Conservation (phyloP, 2,888 invertebrate species). For the Dicroscelio sp. region DNA sequence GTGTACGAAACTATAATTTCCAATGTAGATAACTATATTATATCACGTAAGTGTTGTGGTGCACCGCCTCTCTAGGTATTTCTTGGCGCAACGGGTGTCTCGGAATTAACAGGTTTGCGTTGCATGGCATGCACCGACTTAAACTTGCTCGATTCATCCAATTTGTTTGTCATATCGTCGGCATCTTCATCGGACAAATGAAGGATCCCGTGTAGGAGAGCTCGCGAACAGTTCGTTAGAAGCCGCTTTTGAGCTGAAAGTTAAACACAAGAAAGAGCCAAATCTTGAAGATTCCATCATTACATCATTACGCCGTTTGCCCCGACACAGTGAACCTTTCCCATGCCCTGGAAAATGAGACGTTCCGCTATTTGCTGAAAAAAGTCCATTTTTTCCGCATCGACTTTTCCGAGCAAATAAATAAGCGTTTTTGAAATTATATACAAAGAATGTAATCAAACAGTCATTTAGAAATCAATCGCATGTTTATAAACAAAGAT, state of each 20-base stretch:
- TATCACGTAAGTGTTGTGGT: no score
- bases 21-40: conserved; percentile 83
- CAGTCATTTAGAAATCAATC: no score
- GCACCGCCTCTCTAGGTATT: conserved; percentile 65
- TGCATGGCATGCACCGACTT: conserved; percentile 45
- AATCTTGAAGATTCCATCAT: conserved; percentile 67
- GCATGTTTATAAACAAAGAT: no score
- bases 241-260: conserved; percentile 73
- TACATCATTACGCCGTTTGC: conserved; percentile 43
- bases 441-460: no score
- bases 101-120: conserved; percentile 81
- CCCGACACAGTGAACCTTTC: no score
- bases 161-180: conserved; percentile 76
- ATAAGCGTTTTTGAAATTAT: no score
- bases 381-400: no score
- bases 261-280: conserved; percentile 74
- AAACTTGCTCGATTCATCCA: conserved; percentile 59
- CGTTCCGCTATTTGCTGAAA: no score
- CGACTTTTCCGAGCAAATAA: no score
- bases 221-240: conserved; percentile 77
- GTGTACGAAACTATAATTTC: conserved; percentile 47
- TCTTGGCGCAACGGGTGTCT: conserved; percentile 76
- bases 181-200: conserved; percentile 62
- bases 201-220: conserved; percentile 48
- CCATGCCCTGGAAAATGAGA: no score